phyloP scores from a whole-genome alignment of 2,797 vertebrate species.

The Prionace glauca region DNA sequence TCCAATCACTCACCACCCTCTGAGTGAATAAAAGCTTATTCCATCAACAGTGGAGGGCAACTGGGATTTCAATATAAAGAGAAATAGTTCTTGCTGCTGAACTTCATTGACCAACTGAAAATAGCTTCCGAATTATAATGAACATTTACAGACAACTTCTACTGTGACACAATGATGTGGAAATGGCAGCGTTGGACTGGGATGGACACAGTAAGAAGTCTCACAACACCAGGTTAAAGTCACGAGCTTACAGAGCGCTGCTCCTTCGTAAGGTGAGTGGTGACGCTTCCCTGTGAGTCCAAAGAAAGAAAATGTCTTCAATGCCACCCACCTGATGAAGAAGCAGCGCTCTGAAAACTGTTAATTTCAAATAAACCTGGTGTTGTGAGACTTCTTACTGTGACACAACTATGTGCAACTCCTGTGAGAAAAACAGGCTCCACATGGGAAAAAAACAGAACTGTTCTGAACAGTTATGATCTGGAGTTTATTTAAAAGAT shows the following conservation, averaged over 20 bases:
- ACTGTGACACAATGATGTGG: neutral
- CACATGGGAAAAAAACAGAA: neutral
- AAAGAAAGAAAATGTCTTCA: too few relatives aligned
- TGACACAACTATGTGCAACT: neutral
- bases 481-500: neutral
- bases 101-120: neutral
- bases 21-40: slow-evolving; percentile 9
- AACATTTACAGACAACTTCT: neutral
- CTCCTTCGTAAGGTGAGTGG: too few relatives aligned
- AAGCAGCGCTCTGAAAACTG: too few relatives aligned
- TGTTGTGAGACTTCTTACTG: neutral
- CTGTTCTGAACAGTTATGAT: neutral
- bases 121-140: neutral
- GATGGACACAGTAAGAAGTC: too few relatives aligned
- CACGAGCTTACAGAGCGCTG: too few relatives aligned
- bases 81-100: neutral
- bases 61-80: neutral
- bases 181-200: too few relatives aligned
- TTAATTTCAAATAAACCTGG: too few relatives aligned
- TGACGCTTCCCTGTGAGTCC: too few relatives aligned
- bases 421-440: neutral
- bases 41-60: neutral
- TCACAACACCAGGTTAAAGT: too few relatives aligned
- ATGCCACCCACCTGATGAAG: too few relatives aligned
- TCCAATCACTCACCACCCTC: too few relatives aligned